Conservation (phyloP, 2,797 vertebrate genomes). For the Pseudocheirus occidentalis region DNA sequence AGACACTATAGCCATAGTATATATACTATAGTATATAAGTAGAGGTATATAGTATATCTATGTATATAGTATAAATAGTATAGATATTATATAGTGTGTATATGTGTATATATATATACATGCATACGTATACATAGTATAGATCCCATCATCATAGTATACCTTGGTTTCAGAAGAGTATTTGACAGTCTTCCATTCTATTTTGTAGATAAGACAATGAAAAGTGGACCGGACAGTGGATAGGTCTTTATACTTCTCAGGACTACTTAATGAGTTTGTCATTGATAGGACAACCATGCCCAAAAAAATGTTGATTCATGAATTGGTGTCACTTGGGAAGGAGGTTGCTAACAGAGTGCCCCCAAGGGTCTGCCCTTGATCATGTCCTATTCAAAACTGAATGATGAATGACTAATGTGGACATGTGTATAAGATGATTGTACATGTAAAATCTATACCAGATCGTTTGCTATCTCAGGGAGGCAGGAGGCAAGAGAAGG, state of each 20-base stretch:
- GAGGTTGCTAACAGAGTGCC: neutral
- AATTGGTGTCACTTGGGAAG: too few relatives aligned
- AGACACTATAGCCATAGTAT: neutral
- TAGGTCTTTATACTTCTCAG: too few relatives aligned
- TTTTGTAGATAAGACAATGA: neutral
- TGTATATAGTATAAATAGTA: too few relatives aligned
- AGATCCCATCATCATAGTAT: neutral
- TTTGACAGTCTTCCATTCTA: conserved; percentile 16
- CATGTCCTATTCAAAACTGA: neutral
- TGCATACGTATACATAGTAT: too few relatives aligned
- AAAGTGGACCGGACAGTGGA: neutral
- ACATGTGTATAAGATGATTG: too few relatives aligned
- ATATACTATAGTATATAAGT: too few relatives aligned
- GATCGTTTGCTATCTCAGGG: too few relatives aligned
- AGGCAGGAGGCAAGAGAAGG: too few relatives aligned
- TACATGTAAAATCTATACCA: too few relatives aligned
- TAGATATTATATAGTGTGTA: too few relatives aligned
- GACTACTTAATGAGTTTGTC: neutral
- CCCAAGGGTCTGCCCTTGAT: neutral
- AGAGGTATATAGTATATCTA: too few relatives aligned
- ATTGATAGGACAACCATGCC: neutral
- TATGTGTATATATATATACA: too few relatives aligned
- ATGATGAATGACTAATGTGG: neutral
- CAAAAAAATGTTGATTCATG: neutral
- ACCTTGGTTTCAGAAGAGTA: neutral